Conservation (phyloP, 1,140 invertebrate species). For the Sarcophaga peregrina region DNA sequence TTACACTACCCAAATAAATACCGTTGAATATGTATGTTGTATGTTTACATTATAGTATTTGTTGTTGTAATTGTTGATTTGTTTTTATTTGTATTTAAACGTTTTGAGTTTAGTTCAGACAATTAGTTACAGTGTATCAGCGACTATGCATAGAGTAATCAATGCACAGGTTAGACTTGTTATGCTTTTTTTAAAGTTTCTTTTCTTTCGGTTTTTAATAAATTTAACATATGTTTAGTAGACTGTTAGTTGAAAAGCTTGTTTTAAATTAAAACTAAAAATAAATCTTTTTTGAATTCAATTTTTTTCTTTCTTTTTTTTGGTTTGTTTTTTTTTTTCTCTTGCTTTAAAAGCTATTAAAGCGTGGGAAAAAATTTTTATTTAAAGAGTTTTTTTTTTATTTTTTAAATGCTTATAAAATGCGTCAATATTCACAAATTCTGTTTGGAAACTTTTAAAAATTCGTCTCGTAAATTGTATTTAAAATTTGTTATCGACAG, state of each 20-base stretch:
- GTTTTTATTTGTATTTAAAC: too few species aligned
- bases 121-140: too few species aligned
- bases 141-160: too few species aligned
- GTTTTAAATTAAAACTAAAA: constrained; percentile 33
- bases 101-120: too few species aligned
- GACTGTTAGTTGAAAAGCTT: constrained; percentile 10
- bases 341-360: background rate
- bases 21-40: too few species aligned
- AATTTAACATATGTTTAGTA: constrained; percentile 11
- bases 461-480: constrained; percentile 31
- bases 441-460: background rate
- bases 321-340: too few species aligned
- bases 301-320: too few species aligned
- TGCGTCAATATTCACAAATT: constrained; percentile 15
- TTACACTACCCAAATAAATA: background rate
- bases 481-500: constrained; percentile 36
- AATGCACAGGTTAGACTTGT: too few species aligned
- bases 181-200: too few species aligned
- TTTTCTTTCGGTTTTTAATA: background rate
- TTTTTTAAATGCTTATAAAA: background rate
- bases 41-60: too few species aligned
- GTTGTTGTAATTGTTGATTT: too few species aligned
- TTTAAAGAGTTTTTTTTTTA: background rate
- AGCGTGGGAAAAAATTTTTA: constrained; percentile 10
- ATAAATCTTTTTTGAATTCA: too few species aligned